These are phyloP conservation scores for Archips xylosteana DNA, from an alignment of 2,888 invertebrate species.

Conservation along the genomic window DNA sequence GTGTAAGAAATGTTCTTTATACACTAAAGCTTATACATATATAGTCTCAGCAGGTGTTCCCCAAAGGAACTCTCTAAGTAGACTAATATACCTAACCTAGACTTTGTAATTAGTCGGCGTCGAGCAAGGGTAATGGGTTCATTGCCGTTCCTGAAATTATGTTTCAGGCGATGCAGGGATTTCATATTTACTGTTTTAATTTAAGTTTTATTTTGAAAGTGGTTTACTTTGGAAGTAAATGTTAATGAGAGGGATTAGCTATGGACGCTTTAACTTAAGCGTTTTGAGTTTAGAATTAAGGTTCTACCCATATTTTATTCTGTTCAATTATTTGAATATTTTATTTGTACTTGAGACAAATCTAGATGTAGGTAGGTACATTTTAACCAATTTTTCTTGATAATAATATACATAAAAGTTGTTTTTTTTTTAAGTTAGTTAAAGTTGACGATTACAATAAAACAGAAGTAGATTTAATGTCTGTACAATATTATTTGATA, in stretches of 20 bases:
- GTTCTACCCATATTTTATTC: neutral
- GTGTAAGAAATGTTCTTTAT: neutral
- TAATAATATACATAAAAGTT: too few species aligned
- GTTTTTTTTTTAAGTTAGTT: too few species aligned
- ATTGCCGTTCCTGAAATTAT: constrained; percentile 34
- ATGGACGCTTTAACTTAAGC: neutral
- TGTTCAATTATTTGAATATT: neutral
- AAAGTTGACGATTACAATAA: too few species aligned
- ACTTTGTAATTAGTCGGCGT: constrained; percentile 35
- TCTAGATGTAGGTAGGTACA: too few species aligned
- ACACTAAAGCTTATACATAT: neutral
- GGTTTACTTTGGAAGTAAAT: constrained; percentile 9
- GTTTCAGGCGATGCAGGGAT: constrained; percentile 33
- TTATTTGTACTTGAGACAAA: neutral
- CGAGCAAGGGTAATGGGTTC: constrained; percentile 33
- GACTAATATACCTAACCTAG: constrained; percentile 29
- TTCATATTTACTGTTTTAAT: constrained; percentile 39
- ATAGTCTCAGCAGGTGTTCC: constrained; percentile 24
- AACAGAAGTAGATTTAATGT: too few species aligned
- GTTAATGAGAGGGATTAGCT: neutral
- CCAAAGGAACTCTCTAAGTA: constrained; percentile 25
- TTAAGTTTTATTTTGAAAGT: constrained; percentile 35
- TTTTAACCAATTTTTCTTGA: too few species aligned
- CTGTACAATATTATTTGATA: too few species aligned
- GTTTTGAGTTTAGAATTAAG: neutral